Conservation (phyloP, 2,113 vertebrate species). For the Pavo muticus region DNA sequence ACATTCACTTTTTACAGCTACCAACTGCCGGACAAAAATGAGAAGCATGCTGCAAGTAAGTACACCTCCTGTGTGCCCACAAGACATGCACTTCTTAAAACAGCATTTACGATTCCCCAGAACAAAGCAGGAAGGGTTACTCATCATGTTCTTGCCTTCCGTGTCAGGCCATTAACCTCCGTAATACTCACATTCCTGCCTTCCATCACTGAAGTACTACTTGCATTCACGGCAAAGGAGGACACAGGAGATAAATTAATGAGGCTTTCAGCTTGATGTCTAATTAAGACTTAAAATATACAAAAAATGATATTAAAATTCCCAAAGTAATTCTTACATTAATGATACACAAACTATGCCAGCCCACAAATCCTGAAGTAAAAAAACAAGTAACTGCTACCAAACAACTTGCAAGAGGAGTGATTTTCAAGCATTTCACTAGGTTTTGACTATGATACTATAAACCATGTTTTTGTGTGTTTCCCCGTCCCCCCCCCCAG, state of each 20-base stretch:
- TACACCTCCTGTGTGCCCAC: neutral
- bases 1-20: neutral
- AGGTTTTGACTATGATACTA: neutral
- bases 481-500: neutral
- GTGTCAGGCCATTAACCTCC: neutral
- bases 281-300: neutral
- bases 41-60: neutral
- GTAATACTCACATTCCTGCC: neutral
- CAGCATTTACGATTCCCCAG: neutral
- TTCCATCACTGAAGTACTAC: neutral
- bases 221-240: rapidly evolving
- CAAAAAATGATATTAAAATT: neutral
- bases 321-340: neutral
- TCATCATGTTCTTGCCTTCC: neutral
- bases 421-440: neutral
- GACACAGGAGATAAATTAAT: neutral
- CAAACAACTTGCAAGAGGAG: neutral
- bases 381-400: neutral
- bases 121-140: neutral
- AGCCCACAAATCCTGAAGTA: neutral
- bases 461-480: neutral
- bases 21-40: neutral
- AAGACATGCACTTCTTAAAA: neutral
- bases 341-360: neutral
- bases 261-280: neutral